phyloP scores from a whole-genome alignment of 23 tunicate species.

The Phallusia fumigata region DNA sequence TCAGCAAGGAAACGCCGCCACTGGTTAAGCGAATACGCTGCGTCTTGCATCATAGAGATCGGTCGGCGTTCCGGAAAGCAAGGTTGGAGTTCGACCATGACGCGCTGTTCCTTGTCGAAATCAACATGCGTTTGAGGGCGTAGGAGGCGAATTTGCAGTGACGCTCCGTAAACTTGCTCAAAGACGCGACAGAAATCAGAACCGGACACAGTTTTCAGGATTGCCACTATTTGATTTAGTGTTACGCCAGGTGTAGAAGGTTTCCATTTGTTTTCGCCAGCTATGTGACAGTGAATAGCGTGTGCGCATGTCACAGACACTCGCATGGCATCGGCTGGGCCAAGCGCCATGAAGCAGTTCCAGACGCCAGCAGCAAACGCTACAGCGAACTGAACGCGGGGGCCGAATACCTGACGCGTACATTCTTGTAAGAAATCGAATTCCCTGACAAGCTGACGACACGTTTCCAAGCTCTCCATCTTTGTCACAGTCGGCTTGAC shows the following conservation, averaged over 20 bases:
- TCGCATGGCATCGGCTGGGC: conserved; percentile 18
- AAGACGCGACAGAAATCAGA: conserved; percentile 61
- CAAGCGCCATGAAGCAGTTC: conserved; percentile 19
- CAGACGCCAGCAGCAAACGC: conserved; percentile 25
- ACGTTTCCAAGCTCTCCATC: neutral
- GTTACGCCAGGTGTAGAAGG: neutral
- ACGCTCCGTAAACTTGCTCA: conserved; percentile 47
- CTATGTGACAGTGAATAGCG: conserved; percentile 3
- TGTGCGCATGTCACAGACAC: conserved; percentile 1
- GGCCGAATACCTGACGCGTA: conserved; percentile 27
- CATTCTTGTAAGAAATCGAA: conserved; percentile 22
- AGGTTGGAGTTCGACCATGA: conserved; percentile 20
- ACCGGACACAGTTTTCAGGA: conserved; percentile 29
- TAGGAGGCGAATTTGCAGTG: conserved; percentile 13
- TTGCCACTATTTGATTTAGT: neutral
- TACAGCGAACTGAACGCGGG: conserved; percentile 12
- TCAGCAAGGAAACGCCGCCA: conserved; percentile 15
- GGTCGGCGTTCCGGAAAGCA: conserved; percentile 70
- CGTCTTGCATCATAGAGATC: conserved; percentile 56
- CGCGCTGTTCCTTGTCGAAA: conserved; percentile 34
- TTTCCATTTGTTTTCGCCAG: neutral
- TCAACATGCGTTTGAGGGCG: conserved; percentile 22
- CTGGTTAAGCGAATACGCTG: conserved; percentile 30
- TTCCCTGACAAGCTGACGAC: conserved; percentile 5
- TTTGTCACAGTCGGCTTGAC: neutral